phyloP scores from a whole-genome alignment of 2,113 vertebrate species.

The Nesoenas mayeri region DNA sequence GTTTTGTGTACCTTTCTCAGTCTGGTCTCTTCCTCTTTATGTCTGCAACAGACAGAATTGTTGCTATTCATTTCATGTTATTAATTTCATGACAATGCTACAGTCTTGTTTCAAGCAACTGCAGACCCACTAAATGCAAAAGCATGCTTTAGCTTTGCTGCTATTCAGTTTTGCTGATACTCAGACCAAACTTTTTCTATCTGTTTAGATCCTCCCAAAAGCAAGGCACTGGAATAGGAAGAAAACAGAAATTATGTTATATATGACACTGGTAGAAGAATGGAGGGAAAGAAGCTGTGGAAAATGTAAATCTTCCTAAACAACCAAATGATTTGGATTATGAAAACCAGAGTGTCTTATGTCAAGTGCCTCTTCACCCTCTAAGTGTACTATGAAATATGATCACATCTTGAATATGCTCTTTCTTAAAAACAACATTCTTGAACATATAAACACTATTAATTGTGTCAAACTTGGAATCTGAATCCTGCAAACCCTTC shows the following conservation, averaged over 20 bases:
- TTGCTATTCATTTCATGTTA: background rate
- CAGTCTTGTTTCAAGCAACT: background rate
- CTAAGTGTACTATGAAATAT: slow-evolving; percentile 63
- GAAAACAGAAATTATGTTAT: background rate
- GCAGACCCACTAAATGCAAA: background rate
- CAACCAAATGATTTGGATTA: slow-evolving; percentile 39
- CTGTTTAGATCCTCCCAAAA: background rate
- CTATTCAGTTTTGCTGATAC: background rate
- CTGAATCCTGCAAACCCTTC: slow-evolving; percentile 37
- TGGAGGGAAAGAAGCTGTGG: background rate
- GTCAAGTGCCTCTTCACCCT: slow-evolving; percentile 71
- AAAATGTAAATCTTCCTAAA: slow-evolving; percentile 35
- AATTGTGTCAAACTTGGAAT: slow-evolving; percentile 66
- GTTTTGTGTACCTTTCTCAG: background rate
- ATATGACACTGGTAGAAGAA: background rate
- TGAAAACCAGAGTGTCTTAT: slow-evolving; percentile 39
- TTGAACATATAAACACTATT: slow-evolving; percentile 67
- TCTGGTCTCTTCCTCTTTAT: background rate
- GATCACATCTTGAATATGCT: slow-evolving; percentile 48
- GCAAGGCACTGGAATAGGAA: background rate
- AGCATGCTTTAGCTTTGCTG: background rate
- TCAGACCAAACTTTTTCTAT: background rate
- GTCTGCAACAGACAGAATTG: background rate
- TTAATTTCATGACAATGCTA: background rate
- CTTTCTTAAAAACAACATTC: slow-evolving; percentile 36